These are phyloP conservation scores for Isurus oxyrinchus DNA, from an alignment of 2,113 vertebrate genomes.

Conservation along the genomic window DNA sequence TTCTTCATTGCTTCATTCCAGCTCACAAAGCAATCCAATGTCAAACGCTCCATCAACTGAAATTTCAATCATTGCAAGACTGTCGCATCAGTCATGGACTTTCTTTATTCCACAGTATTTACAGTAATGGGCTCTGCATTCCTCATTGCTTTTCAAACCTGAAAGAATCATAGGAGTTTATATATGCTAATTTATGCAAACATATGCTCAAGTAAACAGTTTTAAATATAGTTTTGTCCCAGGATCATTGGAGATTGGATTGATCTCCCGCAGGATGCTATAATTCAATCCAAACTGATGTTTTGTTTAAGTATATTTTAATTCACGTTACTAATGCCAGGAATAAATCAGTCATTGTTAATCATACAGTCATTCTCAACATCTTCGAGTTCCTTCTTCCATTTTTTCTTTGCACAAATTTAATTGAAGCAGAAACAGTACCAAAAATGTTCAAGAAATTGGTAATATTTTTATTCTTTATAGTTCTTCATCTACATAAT, in stretches of 20 bases:
- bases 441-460: neutral
- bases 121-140: neutral
- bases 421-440: neutral
- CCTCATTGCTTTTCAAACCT: conserved; percentile 3
- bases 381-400: neutral
- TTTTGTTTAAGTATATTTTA: conserved; percentile 17
- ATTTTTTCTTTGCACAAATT: neutral
- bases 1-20: neutral
- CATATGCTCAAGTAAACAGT: conserved; percentile 13
- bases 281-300: conserved; percentile 3
- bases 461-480: neutral
- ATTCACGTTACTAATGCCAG: neutral
- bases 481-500: neutral
- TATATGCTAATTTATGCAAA: conserved; percentile 23
- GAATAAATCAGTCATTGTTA: neutral
- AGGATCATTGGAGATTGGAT: neutral
- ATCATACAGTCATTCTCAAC: neutral
- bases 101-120: neutral
- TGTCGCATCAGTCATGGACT: neutral
- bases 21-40: neutral
- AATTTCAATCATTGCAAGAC: neutral
- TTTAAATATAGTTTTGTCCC: neutral
- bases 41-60: neutral
- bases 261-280: neutral
- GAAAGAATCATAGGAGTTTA: neutral